Percentiles rank a stretch among this genome's conserved stretches.
Conservation (phyloP, 30 jellyfish, hydroid and myxozoan genomes). For the Hydra vulgaris region DNA sequence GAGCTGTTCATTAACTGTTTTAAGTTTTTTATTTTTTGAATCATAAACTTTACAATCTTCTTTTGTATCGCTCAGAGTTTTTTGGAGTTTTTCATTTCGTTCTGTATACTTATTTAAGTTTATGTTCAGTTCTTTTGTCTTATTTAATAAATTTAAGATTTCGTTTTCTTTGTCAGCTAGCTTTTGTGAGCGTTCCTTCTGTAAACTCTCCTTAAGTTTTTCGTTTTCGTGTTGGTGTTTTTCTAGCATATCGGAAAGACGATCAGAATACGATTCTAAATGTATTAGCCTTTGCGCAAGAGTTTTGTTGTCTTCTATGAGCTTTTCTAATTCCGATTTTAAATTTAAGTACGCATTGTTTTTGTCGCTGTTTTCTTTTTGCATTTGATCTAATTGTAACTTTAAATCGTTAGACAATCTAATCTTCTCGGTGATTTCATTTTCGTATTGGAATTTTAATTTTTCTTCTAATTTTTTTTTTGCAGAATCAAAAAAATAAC, state of each 20-base stretch:
- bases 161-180: conserved; percentile 32
- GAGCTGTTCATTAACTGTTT: conserved; percentile 37
- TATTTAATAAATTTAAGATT: conserved; percentile 1
- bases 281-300: conserved; percentile 71
- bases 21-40: conserved; percentile 34
- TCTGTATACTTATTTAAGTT: conserved; percentile 37
- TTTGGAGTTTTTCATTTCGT: conserved; percentile 29
- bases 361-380: conserved; percentile 20
- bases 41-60: conserved; percentile 28
- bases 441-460: background rate
- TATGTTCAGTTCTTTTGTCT: conserved; percentile 26
- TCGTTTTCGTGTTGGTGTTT: conserved; percentile 33
- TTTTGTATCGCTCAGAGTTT: conserved; percentile 11
- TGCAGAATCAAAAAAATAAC: conserved; percentile 31
- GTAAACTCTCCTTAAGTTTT: conserved; percentile 29
- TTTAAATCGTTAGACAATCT: background rate
- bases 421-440: background rate
- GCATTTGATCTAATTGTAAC: conserved; percentile 12
- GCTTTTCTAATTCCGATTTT: conserved; percentile 45
- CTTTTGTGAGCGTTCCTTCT: conserved; percentile 1
- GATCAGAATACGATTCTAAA: conserved; percentile 54
- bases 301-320: conserved; percentile 65
- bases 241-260: conserved; percentile 42
- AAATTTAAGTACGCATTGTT: conserved; percentile 34
- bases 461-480: conserved; percentile 45